Conservation (phyloP, 2,113 vertebrate genomes). For the Istiophorus platypterus region DNA sequence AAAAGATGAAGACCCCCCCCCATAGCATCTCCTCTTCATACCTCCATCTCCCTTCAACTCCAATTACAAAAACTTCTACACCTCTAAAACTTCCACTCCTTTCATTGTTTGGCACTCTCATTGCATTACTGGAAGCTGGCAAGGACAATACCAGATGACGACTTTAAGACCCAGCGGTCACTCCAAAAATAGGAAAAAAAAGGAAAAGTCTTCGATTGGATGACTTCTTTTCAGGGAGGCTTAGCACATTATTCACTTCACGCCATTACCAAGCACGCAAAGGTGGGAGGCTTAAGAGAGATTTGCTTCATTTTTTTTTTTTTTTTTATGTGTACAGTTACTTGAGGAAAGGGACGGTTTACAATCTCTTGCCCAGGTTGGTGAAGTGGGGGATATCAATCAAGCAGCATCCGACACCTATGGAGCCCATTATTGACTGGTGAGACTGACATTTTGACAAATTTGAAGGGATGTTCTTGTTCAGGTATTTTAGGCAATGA, state of each 20-base stretch:
- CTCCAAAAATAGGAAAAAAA: slow-evolving; percentile 39
- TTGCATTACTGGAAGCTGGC: slow-evolving; percentile 56
- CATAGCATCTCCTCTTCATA: too few relatives aligned
- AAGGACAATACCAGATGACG: slow-evolving; percentile 60
- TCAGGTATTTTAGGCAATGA: slow-evolving; percentile 28
- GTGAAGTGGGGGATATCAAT: slow-evolving; percentile 45
- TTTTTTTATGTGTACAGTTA: slow-evolving; percentile 58
- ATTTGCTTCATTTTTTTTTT: slow-evolving; percentile 49
- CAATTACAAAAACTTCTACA: slow-evolving; percentile 50
- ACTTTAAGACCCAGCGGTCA: slow-evolving; percentile 52
- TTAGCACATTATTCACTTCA: slow-evolving; percentile 67
- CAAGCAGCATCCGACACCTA: slow-evolving; percentile 42
- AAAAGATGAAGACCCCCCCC: slow-evolving; percentile 58
- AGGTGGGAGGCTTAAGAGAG: slow-evolving; percentile 71
- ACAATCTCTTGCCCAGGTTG: slow-evolving; percentile 23
- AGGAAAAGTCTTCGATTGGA: slow-evolving; percentile 41
- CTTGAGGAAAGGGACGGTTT: slow-evolving; percentile 41
- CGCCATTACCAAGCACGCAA: slow-evolving; percentile 61
- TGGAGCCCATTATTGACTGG: slow-evolving; percentile 60
- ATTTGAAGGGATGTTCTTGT: slow-evolving; percentile 50
- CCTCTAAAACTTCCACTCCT: slow-evolving; percentile 73
- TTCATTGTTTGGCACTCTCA: slow-evolving; percentile 65
- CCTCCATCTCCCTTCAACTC: slow-evolving; percentile 55
- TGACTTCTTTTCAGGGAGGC: slow-evolving; percentile 53
- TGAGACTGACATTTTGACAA: slow-evolving; percentile 61